Evolutionary conservation across 2,797 vertebrate species (phyloP).

Genomic region (Spheniscus humboldti): DNA sequence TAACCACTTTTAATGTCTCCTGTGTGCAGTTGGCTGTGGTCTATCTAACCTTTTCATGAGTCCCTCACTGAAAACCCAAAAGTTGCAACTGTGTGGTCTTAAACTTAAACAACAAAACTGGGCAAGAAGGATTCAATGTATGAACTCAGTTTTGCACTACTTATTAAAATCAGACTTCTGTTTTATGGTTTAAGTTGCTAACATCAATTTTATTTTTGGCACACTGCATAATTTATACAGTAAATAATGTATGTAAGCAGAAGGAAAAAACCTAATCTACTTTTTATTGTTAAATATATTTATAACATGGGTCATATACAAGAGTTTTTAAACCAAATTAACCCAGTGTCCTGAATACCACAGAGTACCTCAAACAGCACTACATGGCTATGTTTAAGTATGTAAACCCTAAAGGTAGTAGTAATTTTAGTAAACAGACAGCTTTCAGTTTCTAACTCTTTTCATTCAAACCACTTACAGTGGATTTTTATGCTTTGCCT

Average conservation of each 20-base stretch:
- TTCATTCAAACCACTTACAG: neutral
- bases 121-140: neutral
- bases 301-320: neutral
- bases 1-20: neutral
- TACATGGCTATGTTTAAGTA: neutral
- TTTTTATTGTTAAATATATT: neutral
- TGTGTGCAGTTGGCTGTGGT: neutral
- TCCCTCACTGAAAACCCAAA: neutral
- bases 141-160: neutral
- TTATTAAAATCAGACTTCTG: neutral
- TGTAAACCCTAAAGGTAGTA: neutral
- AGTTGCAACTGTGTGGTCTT: neutral
- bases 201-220: neutral
- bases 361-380: neutral
- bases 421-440: neutral
- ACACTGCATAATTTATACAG: neutral
- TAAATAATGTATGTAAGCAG: neutral
- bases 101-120: neutral
- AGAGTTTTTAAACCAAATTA: neutral
- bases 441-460: neutral
- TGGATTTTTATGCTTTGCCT: neutral
- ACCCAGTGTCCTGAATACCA: neutral
- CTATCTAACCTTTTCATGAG: neutral
- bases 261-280: neutral
- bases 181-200: neutral